phyloP scores from a whole-genome alignment of 2,113 vertebrate genomes.

The Periophthalmus modestus region DNA sequence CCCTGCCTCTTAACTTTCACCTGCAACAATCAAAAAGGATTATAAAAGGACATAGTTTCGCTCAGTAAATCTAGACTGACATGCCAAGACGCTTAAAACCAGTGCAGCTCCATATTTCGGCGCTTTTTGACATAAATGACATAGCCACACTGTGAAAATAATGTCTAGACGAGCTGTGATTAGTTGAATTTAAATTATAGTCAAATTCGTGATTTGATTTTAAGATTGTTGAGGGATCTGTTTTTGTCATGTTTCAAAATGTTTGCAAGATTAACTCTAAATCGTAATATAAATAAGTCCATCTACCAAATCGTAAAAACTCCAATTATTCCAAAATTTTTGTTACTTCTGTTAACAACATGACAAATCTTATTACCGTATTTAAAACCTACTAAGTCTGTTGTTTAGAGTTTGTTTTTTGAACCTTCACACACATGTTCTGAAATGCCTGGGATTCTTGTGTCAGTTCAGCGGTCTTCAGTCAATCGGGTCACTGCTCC shows the following conservation, averaged over 20 bases:
- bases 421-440: not conserved
- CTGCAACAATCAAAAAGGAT: slow-evolving; percentile 25
- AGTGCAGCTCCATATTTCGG: not conserved
- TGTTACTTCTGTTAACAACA: too few species aligned
- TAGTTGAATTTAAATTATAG: not conserved
- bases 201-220: not conserved
- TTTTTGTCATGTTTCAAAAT: not conserved
- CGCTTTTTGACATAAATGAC: not conserved
- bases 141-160: not conserved
- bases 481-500: not conserved
- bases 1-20: slow-evolving; percentile 29
- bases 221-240: too few species aligned
- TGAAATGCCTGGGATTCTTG: not conserved
- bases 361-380: too few species aligned
- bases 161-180: too few species aligned
- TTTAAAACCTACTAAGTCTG: too few species aligned
- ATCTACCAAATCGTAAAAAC: too few species aligned
- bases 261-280: not conserved
- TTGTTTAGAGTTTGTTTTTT: too few species aligned
- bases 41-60: slow-evolving; percentile 17
- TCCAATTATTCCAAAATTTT: too few species aligned
- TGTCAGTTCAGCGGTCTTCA: not conserved
- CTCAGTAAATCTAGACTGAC: not conserved
- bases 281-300: too few species aligned
- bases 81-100: too few species aligned